A percentile compares a stretch with the other conserved stretches of the same genome.
These are phyloP conservation scores for Scaptodrosophila latifasciaeformis DNA, from an alignment of 2,888 invertebrate genomes.

Conservation along the genomic window DNA sequence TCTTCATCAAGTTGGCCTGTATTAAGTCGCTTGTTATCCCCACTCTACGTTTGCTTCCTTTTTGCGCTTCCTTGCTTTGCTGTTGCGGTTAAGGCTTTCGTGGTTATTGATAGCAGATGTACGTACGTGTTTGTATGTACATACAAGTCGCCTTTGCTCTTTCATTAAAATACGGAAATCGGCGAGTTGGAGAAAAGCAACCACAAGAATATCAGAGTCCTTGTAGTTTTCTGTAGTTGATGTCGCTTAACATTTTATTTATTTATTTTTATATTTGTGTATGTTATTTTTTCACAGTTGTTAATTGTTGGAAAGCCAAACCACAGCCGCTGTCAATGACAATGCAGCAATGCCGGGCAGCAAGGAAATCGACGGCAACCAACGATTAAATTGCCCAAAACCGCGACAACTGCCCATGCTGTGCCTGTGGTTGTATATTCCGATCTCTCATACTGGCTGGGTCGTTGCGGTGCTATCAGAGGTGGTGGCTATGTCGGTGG, in stretches of 20 bases:
- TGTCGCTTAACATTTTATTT: neutral
- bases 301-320: slow-evolving; percentile 68
- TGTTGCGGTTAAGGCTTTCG: slow-evolving; percentile 31
- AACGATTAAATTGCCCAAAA: slow-evolving; percentile 65
- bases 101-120: slow-evolving; percentile 5
- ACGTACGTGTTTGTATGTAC: neutral
- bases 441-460: neutral
- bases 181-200: no score
- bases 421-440: slow-evolving; percentile 24
- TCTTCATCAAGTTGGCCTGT: slow-evolving; percentile 65
- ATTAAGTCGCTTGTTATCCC: slow-evolving; percentile 61
- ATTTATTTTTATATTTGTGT: neutral
- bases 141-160: no score
- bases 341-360: slow-evolving; percentile 5
- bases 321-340: slow-evolving; percentile 35
- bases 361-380: slow-evolving; percentile 44
- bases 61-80: slow-evolving; percentile 15
- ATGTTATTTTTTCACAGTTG: slow-evolving; percentile 26
- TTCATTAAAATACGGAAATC: no score
- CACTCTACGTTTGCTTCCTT: neutral
- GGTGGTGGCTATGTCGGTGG: slow-evolving; percentile 8
- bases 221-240: neutral
- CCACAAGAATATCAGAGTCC: neutral
- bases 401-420: slow-evolving; percentile 65
- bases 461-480: neutral